Base-by-base conservation (phyloP, 1,140 invertebrate species). In the Stenopsyche tienmushanensis region DNA sequence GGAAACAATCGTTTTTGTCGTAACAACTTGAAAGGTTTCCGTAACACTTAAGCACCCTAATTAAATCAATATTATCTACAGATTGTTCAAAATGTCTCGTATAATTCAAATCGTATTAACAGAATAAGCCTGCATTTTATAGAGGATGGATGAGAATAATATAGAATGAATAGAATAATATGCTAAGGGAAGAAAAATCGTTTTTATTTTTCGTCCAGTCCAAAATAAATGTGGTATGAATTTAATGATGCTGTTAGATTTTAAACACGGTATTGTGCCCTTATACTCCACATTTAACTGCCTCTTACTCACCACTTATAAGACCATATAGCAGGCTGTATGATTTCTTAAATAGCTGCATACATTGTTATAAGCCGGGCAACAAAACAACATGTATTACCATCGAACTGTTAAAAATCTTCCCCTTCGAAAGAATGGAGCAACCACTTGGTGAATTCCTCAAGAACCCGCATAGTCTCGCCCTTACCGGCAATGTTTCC, bases 391-490 rank as follows among this genome's bases (percentile, higher is more conserved):
- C 55, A n/a, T 52, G 59, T 58, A 23, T 59, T 42, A 52, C 49
- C 25, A 67, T 67, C 42, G 52, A 53, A 58, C 18, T 52, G 26
- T 58, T 20, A 50, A 52, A 59, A 67, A 63, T 67, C 60, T 67
- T 67, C 59, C 26, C 26, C 49, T 52, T 13, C 15, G 15, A 29
- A 7, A 17, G 26, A 34, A 52, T 10, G 53, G 20, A 9, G 17
- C 52, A 25, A 57, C 53, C 53, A 57, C 53, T 57, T 57, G n/a
- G 41, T 2, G 41, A 42, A 34, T 45, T 49, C 34, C 54, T 24
- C 15, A 57, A 60, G 66, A 60, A 64, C 66, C 66, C 66, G 66
- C 66, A 67, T 67, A 44, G 17, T 52, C 23, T 1, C 8, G 9
- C 18, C 23, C 18, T 15, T 49, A n/a, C n/a, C n/a, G n/a, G n/a